Evolutionary conservation across 1,140 invertebrate genomes (phyloP).

Genomic region (Pteromalus puparum): DNA sequence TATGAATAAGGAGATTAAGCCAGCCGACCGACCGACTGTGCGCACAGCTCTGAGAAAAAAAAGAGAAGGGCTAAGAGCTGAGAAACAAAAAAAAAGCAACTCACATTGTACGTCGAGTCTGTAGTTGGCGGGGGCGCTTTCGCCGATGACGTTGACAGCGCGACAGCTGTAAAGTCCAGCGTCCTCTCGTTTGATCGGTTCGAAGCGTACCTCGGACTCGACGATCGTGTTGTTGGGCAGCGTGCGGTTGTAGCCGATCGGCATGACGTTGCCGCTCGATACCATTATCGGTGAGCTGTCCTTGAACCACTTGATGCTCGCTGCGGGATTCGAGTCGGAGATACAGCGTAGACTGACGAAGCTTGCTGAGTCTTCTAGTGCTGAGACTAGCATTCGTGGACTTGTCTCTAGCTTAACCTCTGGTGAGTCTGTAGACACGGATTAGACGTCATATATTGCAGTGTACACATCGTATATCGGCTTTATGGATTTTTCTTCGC

Average conservation of each 20-base stretch:
- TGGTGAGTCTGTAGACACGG: conserved; percentile 63
- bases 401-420: conserved; percentile 69
- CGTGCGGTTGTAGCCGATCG: conserved; percentile 46
- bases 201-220: conserved; percentile 80
- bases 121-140: conserved; percentile 85
- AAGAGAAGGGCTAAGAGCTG: not conserved
- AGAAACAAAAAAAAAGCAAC: conserved; percentile 59
- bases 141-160: conserved; percentile 87
- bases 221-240: conserved; percentile 64
- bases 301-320: conserved; percentile 88
- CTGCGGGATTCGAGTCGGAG: conserved; percentile 90
- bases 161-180: conserved; percentile 88
- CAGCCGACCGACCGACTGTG: not conserved
- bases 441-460: no score
- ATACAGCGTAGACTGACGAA: conserved; percentile 86
- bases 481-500: not conserved
- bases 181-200: conserved; percentile 81
- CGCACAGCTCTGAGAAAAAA: not conserved
- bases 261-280: conserved; percentile 54
- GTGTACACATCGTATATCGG: not conserved
- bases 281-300: conserved; percentile 60
- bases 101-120: conserved; percentile 93
- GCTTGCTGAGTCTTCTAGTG: conserved; percentile 69
- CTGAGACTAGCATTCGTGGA: conserved; percentile 61
- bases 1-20: conserved; percentile 35